These are phyloP conservation scores for Orussus abietinus DNA, from an alignment of 1,140 invertebrate species.

Conservation along the genomic window DNA sequence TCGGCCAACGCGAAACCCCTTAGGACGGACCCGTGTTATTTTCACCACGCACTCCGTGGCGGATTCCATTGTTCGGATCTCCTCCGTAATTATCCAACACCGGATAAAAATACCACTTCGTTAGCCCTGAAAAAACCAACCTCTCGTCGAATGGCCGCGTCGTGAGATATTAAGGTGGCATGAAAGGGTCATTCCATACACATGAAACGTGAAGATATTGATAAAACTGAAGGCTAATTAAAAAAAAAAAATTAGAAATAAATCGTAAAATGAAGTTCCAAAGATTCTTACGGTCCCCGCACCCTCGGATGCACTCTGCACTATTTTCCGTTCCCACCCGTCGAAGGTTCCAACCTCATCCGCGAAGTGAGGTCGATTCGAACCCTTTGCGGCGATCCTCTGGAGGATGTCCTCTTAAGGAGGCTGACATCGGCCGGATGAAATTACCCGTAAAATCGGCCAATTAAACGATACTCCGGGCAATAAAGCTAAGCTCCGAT, in stretches of 20 bases:
- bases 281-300: too few species aligned
- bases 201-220: too few species aligned
- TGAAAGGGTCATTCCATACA: too few species aligned
- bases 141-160: too few species aligned
- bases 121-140: too few species aligned
- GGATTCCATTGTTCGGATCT: not conserved
- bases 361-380: not conserved
- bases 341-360: not conserved
- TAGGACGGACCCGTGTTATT: constrained; percentile 15
- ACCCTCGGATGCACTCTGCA: too few species aligned
- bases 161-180: too few species aligned
- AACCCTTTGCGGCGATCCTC: constrained; percentile 7
- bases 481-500: constrained; percentile 16
- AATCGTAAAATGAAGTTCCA: too few species aligned
- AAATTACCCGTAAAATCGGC: constrained; percentile 38
- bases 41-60: constrained; percentile 7
- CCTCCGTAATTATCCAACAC: not conserved
- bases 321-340: not conserved
- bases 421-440: constrained; percentile 3
- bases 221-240: too few species aligned
- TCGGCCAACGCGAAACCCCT: constrained; percentile 22
- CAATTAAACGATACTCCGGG: constrained; percentile 30
- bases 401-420: not conserved
- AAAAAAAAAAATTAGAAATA: too few species aligned
- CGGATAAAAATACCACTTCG: too few species aligned